These are phyloP conservation scores for Dissostichus mawsoni DNA, from an alignment of 2,113 vertebrate genomes.

Conservation along the genomic window DNA sequence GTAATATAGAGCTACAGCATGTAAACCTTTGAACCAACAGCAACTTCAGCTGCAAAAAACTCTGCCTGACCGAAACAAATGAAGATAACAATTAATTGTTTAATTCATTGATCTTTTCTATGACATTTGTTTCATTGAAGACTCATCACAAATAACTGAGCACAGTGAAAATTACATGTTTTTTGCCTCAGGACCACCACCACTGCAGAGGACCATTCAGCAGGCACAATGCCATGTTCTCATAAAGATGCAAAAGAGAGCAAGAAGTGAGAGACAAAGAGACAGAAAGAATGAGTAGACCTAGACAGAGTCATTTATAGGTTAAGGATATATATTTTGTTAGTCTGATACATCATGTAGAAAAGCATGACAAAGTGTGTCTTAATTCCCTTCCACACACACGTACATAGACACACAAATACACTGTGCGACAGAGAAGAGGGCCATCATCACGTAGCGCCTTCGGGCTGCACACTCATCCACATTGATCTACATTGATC, in stretches of 20 bases:
- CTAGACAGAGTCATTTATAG: constrained; percentile 36
- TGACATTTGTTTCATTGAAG: neutral
- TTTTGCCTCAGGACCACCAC: neutral
- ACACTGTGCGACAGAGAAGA: constrained; percentile 40
- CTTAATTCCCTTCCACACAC: constrained; percentile 56
- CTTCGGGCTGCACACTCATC: constrained; percentile 77
- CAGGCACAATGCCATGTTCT: neutral
- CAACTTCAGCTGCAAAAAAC: constrained; percentile 22
- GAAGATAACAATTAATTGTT: neutral
- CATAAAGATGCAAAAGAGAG: constrained; percentile 25
- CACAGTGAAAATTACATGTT: neutral
- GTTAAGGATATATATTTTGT: constrained; percentile 55
- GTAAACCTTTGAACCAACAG: constrained; percentile 47
- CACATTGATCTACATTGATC: constrained; percentile 78
- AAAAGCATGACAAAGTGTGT: constrained; percentile 54
- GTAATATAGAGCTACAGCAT: constrained; percentile 22
- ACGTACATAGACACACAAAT: constrained; percentile 29
- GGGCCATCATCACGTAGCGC: constrained; percentile 45
- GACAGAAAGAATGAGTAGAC: constrained; percentile 15
- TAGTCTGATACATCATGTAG: constrained; percentile 41
- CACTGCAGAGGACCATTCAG: neutral
- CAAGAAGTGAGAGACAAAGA: neutral
- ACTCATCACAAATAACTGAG: constrained; percentile 7
- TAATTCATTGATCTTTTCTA: neutral
- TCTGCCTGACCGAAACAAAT: constrained; percentile 2